Conservation (phyloP, 2,113 vertebrate genomes). For the Eidolon helvum region DNA sequence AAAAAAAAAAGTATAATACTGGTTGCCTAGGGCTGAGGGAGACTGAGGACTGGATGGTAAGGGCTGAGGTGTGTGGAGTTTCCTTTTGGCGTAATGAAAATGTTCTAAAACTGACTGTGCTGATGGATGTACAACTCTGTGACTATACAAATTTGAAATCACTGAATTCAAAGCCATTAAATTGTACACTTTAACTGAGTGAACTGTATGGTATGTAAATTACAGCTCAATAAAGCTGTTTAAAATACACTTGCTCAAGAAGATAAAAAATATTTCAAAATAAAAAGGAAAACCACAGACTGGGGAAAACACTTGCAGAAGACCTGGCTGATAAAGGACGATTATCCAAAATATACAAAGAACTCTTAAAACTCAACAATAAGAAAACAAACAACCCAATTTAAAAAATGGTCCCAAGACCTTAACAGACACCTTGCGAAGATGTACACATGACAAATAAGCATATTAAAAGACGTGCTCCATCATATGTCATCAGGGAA, state of each 20-base stretch:
- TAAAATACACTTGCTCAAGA: background rate
- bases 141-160: slow-evolving; percentile 4
- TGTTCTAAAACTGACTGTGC: background rate
- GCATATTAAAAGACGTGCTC: background rate
- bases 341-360: background rate
- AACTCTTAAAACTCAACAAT: background rate
- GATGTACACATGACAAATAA: background rate
- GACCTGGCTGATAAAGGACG: background rate
- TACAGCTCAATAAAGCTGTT: background rate
- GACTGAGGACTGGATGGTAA: background rate
- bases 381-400: background rate
- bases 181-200: background rate
- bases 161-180: background rate
- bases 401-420: background rate
- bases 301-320: background rate
- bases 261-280: background rate
- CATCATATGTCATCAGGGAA: background rate
- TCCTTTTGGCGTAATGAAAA: background rate
- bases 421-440: background rate
- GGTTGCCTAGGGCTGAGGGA: background rate
- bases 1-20: background rate
- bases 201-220: background rate
- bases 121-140: background rate
- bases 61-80: background rate
- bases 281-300: background rate